These are phyloP conservation scores for Pogonocichla stellata DNA, from an alignment of 2,113 vertebrate species.

Conservation along the genomic window DNA sequence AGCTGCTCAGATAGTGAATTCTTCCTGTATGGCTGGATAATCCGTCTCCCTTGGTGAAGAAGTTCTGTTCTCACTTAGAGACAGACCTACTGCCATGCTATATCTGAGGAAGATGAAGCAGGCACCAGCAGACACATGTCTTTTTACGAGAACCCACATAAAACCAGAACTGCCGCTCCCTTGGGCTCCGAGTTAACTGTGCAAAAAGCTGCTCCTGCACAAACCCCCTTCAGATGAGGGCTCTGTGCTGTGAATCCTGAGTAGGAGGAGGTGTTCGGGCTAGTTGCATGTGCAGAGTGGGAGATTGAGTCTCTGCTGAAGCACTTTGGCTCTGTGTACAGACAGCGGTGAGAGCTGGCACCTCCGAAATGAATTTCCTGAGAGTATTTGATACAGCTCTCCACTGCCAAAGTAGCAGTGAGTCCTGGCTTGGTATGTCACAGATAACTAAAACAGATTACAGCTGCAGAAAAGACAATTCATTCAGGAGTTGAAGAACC, in stretches of 20 bases:
- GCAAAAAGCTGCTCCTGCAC: not conserved
- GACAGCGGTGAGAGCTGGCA: not conserved
- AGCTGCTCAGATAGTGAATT: not conserved
- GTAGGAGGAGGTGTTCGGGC: not conserved
- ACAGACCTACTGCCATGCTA: not conserved
- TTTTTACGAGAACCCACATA: not conserved
- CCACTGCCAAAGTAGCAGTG: not conserved
- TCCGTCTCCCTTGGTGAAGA: not conserved
- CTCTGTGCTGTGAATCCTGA: not conserved
- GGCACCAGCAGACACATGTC: not conserved
- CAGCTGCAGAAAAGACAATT: not conserved
- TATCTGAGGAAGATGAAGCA: not conserved
- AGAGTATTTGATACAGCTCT: not conserved
- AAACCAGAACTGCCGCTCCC: not conserved
- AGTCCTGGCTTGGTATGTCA: not conserved
- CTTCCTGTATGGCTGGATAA: not conserved
- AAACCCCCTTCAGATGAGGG: not conserved
- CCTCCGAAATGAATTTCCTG: slow-evolving; percentile 17
- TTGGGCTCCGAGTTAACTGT: not conserved
- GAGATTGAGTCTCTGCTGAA: not conserved
- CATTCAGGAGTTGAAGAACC: not conserved
- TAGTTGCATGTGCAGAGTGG: not conserved
- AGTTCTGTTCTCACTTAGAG: not conserved
- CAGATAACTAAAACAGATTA: slow-evolving; percentile 23
- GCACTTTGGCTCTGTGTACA: not conserved